Base-by-base conservation (phyloP, 2,113 vertebrate genomes). In the Ptychochromis oligacanthus region DNA sequence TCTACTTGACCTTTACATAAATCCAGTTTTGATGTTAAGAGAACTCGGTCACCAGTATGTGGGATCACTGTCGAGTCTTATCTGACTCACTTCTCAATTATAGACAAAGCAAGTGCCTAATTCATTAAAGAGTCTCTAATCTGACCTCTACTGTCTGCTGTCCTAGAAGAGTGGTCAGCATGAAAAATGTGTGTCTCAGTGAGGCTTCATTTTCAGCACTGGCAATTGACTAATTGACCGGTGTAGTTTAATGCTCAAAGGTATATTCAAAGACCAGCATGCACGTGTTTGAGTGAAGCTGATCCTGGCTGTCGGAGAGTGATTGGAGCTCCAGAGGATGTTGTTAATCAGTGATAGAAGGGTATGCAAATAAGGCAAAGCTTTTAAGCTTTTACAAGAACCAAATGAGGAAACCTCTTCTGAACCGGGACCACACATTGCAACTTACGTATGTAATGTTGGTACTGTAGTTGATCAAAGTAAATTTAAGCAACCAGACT, bases 361-460 rank as follows among this genome's bases (percentile, higher is more conserved):
- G 56, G 58, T 31, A 58, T 60, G 67, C 38, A 84, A 88, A 85
- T 46, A 85, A 76, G 36, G 43, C 49, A 86, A 79, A 89, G 84
- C 88, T 75, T 82, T 86, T 85, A 86, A 88, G 75, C 81, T 79
- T 86, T 79, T 18, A 78, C 61, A 78, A 61, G n/a, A 78, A 80
- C 67, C 77, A 79, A 65, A 84, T 3, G 3, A 61, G 72, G 22
- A 79, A 78, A 80, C 11, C 3, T 31, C 15, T 65, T 38, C 12
- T 28, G 75, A 43, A 43, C 58, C 54, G 54, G 46, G 10, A 58
- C 46, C 77, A 26, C 20, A 46, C 15, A 52, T n/a, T 62, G 28
- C 4, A 62, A 65, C 43, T 55, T 70, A 14, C 26, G 61, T 70
- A 14, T 31, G 61, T 55, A 52, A 59, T 24, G 22, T 11, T 11